A percentile compares a stretch with the other conserved stretches of the same genome.
These are phyloP conservation scores for Frieseomelitta varia DNA, from an alignment of 1,140 invertebrate genomes.

Conservation along the genomic window DNA sequence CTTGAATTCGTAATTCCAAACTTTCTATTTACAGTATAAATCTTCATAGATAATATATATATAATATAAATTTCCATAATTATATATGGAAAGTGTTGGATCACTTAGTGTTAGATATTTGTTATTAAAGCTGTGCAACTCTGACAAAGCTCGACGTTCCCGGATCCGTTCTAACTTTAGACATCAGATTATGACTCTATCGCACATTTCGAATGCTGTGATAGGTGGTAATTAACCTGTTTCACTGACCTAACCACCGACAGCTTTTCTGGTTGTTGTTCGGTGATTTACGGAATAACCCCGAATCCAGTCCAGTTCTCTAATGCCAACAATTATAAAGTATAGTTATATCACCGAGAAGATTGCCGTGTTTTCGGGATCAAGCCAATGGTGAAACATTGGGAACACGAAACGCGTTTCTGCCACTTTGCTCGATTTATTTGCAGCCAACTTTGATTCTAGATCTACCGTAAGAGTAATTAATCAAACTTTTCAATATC, in stretches of 20 bases:
- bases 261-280: slow-evolving; percentile 1
- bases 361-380: slow-evolving; percentile 20
- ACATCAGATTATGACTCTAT: not conserved
- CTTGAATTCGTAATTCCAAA: too few relatives aligned
- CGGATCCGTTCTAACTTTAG: not conserved
- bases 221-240: slow-evolving; percentile 42
- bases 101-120: not conserved
- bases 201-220: not conserved
- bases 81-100: not conserved
- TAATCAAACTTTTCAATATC: too few relatives aligned
- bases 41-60: too few relatives aligned
- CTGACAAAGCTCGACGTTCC: not conserved
- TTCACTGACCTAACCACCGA: slow-evolving; percentile 28
- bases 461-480: not conserved
- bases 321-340: slow-evolving; percentile 26
- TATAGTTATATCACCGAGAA: slow-evolving; percentile 24
- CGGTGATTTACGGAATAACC: slow-evolving; percentile 47
- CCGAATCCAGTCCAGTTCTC: slow-evolving; percentile 16
- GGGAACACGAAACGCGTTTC: slow-evolving; percentile 2
- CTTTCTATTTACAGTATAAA: too few relatives aligned
- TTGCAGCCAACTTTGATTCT: not conserved
- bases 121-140: not conserved
- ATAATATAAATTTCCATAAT: not conserved
- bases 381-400: not conserved
- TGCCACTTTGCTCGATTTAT: not conserved